Percentiles rank a stretch among this genome's conserved stretches.
Conservation (phyloP, 2,113 vertebrate genomes). For the Columbina picui region DNA sequence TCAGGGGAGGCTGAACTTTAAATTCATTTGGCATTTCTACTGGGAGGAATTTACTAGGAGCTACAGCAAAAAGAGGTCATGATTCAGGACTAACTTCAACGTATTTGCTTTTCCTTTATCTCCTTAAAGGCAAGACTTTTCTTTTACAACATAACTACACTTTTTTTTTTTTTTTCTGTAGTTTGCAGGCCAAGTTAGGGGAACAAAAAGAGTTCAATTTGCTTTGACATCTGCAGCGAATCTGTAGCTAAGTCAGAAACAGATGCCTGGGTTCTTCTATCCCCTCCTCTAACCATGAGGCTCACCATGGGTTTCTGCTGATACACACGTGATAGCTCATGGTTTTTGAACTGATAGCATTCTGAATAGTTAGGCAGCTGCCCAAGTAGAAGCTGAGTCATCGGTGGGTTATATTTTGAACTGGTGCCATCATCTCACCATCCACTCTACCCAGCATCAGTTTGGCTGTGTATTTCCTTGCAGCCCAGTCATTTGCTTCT, state of each 20-base stretch:
- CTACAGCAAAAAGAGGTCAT: background rate
- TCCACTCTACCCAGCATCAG: background rate
- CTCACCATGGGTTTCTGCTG: background rate
- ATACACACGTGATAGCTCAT: background rate
- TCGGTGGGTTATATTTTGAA: constrained; percentile 13
- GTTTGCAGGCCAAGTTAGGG: background rate
- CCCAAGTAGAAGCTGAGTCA: constrained; percentile 7
- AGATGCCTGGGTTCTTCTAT: background rate
- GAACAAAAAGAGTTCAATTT: background rate
- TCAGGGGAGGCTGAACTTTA: constrained; percentile 41
- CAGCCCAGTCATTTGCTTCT: background rate
- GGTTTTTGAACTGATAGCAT: background rate
- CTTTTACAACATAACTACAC: background rate
- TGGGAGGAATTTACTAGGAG: background rate
- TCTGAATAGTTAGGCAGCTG: background rate
- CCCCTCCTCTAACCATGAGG: background rate
- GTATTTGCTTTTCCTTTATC: constrained; percentile 8
- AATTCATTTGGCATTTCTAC: constrained; percentile 1
- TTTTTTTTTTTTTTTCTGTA: background rate
- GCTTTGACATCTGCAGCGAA: background rate
- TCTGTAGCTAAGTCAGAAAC: background rate
- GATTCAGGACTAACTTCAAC: constrained; percentile 2
- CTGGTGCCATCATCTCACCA: background rate
- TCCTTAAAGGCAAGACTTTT: background rate
- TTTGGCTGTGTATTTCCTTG: background rate